Evolutionary conservation across 2,888 invertebrate genomes (phyloP).

Genomic region (Drepanosiphum platanoidis): DNA sequence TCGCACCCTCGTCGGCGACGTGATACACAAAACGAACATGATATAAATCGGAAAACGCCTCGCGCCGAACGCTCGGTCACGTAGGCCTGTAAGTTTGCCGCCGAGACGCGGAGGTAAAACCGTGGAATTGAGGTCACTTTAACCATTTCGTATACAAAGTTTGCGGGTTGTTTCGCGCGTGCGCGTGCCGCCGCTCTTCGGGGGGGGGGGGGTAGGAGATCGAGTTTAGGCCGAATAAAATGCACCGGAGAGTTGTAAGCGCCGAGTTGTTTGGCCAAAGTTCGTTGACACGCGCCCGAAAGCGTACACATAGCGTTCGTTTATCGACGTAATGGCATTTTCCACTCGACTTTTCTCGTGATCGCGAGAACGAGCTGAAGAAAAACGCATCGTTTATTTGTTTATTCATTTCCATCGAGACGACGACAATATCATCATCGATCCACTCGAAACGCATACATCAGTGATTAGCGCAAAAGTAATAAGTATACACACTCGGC

Average conservation of each 20-base stretch:
- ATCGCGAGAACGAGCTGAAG: too few species aligned
- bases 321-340: conserved; percentile 5
- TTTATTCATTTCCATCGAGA: not conserved
- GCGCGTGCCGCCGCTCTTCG: not conserved
- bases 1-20: not conserved
- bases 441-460: too few species aligned
- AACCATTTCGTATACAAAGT: not conserved
- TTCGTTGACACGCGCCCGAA: conserved; percentile 5
- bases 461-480: too few species aligned
- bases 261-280: not conserved
- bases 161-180: not conserved
- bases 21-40: not conserved
- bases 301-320: too few species aligned
- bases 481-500: too few species aligned
- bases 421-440: too few species aligned
- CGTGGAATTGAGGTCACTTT: not conserved
- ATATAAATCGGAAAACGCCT: not conserved
- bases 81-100: not conserved
- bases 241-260: not conserved
- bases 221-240: conserved; percentile 16
- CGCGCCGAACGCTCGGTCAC: not conserved
- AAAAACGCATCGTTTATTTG: too few species aligned
- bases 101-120: not conserved
- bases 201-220: not conserved
- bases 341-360: not conserved